phyloP scores from a whole-genome alignment of 2,113 vertebrate genomes.

The Trachemys scripta region DNA sequence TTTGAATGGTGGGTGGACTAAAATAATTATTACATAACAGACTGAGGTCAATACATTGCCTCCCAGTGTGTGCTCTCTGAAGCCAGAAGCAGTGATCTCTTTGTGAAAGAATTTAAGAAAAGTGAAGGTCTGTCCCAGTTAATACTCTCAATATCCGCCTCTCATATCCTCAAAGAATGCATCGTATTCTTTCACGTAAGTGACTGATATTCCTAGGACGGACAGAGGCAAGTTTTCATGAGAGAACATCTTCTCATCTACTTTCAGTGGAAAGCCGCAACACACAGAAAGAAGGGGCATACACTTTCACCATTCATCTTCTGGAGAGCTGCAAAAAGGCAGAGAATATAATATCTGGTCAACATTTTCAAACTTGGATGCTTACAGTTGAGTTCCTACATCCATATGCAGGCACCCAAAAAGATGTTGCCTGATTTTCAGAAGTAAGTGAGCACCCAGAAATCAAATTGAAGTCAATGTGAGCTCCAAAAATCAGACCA shows the following conservation, averaged over 20 bases:
- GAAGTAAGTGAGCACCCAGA: not conserved
- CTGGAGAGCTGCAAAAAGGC: not conserved
- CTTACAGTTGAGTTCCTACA: not conserved
- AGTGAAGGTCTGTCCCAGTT: constrained; percentile 49
- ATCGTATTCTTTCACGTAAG: not conserved
- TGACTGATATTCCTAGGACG: not conserved
- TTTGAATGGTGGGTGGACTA: constrained; percentile 70
- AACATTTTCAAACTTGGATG: not conserved
- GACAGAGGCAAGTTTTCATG: not conserved
- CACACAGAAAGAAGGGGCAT: not conserved
- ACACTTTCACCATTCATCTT: not conserved
- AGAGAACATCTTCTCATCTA: not conserved
- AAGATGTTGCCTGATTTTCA: not conserved
- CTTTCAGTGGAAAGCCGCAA: not conserved
- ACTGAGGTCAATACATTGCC: constrained; percentile 70
- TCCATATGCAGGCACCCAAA: not conserved
- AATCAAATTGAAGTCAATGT: not conserved
- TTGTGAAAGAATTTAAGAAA: constrained; percentile 66
- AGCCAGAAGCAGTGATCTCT: constrained; percentile 63
- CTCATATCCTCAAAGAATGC: constrained; percentile 55
- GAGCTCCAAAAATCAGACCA: not conserved
- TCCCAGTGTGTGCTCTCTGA: constrained; percentile 76
- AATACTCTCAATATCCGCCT: not conserved
- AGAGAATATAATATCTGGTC: not conserved
- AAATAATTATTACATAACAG: constrained; percentile 61